Percentiles rank a stretch among this genome's conserved stretches.
Evolutionary conservation across 1,140 invertebrate genomes (phyloP).

Genomic region (Odontomachus brunneus): DNA sequence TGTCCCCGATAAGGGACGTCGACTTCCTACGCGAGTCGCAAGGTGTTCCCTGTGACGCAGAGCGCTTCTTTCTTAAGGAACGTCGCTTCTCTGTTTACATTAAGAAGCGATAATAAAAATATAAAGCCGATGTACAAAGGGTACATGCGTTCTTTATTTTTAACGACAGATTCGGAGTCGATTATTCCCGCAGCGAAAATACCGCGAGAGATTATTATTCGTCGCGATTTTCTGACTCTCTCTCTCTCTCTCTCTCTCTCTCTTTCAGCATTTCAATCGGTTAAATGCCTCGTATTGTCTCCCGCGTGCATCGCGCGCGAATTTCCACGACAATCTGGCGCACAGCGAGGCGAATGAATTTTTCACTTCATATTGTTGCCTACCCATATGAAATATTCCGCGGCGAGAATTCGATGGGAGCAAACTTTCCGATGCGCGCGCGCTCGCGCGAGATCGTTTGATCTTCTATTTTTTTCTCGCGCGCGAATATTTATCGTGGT

Average conservation of each 20-base stretch:
- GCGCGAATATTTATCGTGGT: slow-evolving; percentile 20
- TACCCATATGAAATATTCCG: slow-evolving; percentile 19
- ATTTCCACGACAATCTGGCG: slow-evolving; percentile 25
- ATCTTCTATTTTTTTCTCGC: slow-evolving; percentile 21
- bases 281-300: slow-evolving; percentile 21
- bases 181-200: too few species aligned
- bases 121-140: background rate
- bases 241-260: too few species aligned
- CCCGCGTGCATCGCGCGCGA: background rate
- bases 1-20: slow-evolving; percentile 56
- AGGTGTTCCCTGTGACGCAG: slow-evolving; percentile 5
- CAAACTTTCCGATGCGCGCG: slow-evolving; percentile 13
- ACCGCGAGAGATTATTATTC: too few species aligned
- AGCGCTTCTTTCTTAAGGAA: slow-evolving; percentile 41
- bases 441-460: slow-evolving; percentile 17
- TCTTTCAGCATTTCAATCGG: background rate
- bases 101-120: slow-evolving; percentile 17
- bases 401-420: slow-evolving; percentile 33
- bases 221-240: too few species aligned
- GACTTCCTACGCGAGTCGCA: slow-evolving; percentile 24
- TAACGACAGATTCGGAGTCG: too few species aligned
- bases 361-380: slow-evolving; percentile 26
- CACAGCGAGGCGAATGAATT: slow-evolving; percentile 40
- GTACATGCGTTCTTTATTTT: background rate
- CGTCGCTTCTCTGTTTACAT: slow-evolving; percentile 18